phyloP scores from a whole-genome alignment of 2,888 invertebrate species.

The Scaptodrosophila latifasciaeformis region DNA sequence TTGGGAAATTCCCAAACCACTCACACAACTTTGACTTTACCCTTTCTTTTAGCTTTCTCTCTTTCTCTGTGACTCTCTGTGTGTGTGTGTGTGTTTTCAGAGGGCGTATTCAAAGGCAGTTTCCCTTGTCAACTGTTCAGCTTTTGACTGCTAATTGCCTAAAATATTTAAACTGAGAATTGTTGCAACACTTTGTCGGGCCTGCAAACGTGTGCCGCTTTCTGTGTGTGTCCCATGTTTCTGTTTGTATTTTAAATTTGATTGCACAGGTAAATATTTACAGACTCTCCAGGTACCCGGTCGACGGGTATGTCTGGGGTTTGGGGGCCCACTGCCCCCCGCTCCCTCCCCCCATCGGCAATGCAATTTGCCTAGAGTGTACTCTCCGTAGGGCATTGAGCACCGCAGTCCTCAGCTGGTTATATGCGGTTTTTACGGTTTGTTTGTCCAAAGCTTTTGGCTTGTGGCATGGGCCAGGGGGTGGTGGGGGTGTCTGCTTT shows the following conservation, averaged over 20 bases:
- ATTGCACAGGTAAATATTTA: conserved; percentile 60
- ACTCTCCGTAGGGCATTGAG: not conserved
- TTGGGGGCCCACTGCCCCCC: not conserved
- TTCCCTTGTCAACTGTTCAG: not conserved
- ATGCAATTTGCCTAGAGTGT: too few relatives aligned
- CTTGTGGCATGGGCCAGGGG: too few relatives aligned
- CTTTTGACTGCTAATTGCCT: conserved; percentile 50
- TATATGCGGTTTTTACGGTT: conserved; percentile 58
- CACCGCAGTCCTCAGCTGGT: conserved; percentile 24
- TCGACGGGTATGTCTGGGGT: not conserved
- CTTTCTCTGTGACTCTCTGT: not conserved
- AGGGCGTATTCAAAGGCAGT: conserved; percentile 2
- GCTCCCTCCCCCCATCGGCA: too few relatives aligned
- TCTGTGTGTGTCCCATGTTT: not conserved
- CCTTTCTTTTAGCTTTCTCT: not conserved
- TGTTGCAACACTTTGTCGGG: conserved; percentile 16
- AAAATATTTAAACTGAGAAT: conserved; percentile 63
- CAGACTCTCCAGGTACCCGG: conserved; percentile 6
- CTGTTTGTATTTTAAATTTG: conserved; percentile 57
- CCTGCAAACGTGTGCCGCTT: conserved; percentile 13
- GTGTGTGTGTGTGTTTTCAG: not conserved
- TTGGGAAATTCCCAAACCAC: too few relatives aligned
- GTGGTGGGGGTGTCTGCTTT: too few relatives aligned
- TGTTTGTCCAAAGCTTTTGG: conserved; percentile 43
- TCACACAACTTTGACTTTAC: too few relatives aligned